phyloP scores from a whole-genome alignment of 2,797 vertebrate species.

The Mormyrops boulengeri region DNA sequence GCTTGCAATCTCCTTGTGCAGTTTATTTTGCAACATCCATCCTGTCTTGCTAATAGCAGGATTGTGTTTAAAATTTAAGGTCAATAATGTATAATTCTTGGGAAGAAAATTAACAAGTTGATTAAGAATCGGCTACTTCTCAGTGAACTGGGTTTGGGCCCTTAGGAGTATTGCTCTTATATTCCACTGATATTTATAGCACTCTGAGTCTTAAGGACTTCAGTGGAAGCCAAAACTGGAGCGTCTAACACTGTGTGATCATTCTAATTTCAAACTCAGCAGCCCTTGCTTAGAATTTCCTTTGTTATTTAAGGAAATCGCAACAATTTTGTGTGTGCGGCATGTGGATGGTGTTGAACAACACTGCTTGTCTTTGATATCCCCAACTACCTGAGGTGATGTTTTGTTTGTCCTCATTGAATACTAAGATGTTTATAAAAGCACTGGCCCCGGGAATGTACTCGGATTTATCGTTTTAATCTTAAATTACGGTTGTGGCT shows the following conservation, averaged over 20 bases:
- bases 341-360: background rate
- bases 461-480: background rate
- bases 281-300: background rate
- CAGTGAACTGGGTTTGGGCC: background rate
- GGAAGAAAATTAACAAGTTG: background rate
- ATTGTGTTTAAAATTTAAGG: background rate
- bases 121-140: background rate
- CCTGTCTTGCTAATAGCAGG: background rate
- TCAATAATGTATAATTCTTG: background rate
- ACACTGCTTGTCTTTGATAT: background rate
- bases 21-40: background rate
- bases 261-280: background rate
- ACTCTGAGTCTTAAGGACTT: background rate
- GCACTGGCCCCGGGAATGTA: background rate
- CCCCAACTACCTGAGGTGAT: background rate
- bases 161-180: background rate
- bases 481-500: background rate
- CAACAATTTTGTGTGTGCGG: background rate
- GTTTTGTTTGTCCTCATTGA: background rate
- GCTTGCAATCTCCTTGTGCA: background rate
- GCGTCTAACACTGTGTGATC: background rate
- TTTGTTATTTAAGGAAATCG: background rate
- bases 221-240: background rate
- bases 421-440: background rate
- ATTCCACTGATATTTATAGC: background rate